Percentiles rank a stretch among this genome's conserved stretches.
Conservation (phyloP, 2,888 invertebrate species). For the Drosophila yooni region DNA sequence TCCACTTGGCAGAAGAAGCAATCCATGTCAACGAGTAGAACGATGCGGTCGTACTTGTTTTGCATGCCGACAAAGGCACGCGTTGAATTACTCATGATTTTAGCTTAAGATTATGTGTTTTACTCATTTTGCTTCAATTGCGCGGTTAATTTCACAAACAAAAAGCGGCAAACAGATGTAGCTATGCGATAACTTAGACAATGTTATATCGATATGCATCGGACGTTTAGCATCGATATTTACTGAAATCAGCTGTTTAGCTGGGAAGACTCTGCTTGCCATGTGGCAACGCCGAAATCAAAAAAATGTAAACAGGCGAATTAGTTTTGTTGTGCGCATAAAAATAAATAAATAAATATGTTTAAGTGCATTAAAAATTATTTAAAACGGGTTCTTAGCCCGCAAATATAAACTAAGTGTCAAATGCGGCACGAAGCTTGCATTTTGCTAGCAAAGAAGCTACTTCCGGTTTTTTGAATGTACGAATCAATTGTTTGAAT, state of each 20-base stretch:
- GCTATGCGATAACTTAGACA: neutral
- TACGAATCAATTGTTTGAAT: constrained; percentile 28
- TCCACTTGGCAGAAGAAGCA: constrained; percentile 99
- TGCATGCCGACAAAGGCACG: constrained; percentile 77
- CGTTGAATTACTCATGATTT: constrained; percentile 48
- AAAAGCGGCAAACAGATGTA: constrained; percentile 36
- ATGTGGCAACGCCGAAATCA: constrained; percentile 27
- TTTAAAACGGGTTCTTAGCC: constrained; percentile 9
- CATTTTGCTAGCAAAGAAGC: neutral
- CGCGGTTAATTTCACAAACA: constrained; percentile 35
- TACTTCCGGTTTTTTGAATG: constrained; percentile 20
- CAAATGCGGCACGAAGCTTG: neutral
- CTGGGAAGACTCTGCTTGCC: neutral
- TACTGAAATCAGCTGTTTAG: constrained; percentile 29
- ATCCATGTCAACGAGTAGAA: constrained; percentile 98
- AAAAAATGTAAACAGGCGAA: constrained; percentile 54
- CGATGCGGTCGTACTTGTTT: constrained; percentile 87
- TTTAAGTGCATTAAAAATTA: neutral
- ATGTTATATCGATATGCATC: neutral
- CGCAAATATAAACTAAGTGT: neutral
- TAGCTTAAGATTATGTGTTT: constrained; percentile 1
- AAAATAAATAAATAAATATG: constrained; percentile 7
- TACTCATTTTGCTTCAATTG: constrained; percentile 22
- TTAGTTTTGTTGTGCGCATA: constrained; percentile 12
- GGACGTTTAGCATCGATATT: neutral